These are phyloP conservation scores for Scolopax bukidnonensis DNA, from an alignment of 2,797 vertebrate genomes.

Conservation along the genomic window DNA sequence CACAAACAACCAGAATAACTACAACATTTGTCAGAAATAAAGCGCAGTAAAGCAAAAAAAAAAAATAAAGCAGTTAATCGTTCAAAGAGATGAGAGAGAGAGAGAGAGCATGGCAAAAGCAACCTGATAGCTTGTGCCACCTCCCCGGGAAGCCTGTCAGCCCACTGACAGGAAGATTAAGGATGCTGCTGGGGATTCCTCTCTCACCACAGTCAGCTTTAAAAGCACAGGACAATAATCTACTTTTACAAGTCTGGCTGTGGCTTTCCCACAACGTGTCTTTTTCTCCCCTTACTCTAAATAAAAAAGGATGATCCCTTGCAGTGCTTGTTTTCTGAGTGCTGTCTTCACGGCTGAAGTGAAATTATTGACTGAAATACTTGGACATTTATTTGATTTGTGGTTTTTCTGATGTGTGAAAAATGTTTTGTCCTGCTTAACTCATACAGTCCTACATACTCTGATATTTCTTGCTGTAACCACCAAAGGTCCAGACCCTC, in stretches of 20 bases:
- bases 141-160: neutral
- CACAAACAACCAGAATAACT: neutral
- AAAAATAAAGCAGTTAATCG: neutral
- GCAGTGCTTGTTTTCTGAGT: neutral
- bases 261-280: neutral
- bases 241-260: neutral
- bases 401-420: neutral
- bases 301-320: neutral
- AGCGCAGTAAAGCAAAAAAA: neutral
- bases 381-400: constrained; percentile 18
- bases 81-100: neutral
- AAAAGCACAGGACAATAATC: constrained; percentile 25
- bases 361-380: constrained; percentile 21
- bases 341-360: constrained; percentile 15
- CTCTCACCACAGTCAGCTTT: neutral
- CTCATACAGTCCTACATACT: neutral
- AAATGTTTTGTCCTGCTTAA: neutral
- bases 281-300: neutral
- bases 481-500: neutral
- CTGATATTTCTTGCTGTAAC: neutral
- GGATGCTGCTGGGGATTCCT: constrained; percentile 33
- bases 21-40: neutral
- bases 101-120: neutral
- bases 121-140: neutral
- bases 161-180: constrained; percentile 20